Conservation (phyloP, 2,113 vertebrate genomes). For the Mormoops blainvillei region DNA sequence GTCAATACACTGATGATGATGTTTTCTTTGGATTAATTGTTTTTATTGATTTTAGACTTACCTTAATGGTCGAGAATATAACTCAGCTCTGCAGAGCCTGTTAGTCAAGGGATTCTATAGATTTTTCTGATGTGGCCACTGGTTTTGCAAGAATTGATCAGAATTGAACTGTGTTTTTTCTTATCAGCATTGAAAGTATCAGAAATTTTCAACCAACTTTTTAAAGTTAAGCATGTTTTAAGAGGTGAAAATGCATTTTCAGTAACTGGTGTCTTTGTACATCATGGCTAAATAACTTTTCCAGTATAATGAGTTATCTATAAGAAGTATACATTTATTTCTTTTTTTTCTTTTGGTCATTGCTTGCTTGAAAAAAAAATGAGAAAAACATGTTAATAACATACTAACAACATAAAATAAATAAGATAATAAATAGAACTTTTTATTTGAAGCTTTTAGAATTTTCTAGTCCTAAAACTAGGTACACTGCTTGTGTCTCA, state of each 20-base stretch:
- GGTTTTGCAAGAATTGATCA: slow-evolving; percentile 43
- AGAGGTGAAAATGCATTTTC: slow-evolving; percentile 40
- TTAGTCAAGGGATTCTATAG: slow-evolving; percentile 33
- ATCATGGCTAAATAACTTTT: slow-evolving; percentile 23
- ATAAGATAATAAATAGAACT: not conserved
- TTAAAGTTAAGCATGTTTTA: slow-evolving; percentile 36
- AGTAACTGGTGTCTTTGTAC: not conserved
- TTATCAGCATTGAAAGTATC: slow-evolving; percentile 9
- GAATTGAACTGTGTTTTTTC: slow-evolving; percentile 20
- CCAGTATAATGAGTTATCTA: not conserved
- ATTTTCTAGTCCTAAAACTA: not conserved
- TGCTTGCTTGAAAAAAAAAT: slow-evolving; percentile 2
- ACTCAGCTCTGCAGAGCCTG: not conserved
- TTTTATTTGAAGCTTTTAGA: not conserved
- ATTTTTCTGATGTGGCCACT: slow-evolving; percentile 28
- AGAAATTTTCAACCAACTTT: slow-evolving; percentile 28
- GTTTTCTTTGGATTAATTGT: slow-evolving; percentile 50
- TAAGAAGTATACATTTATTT: not conserved
- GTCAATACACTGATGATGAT: slow-evolving; percentile 29
- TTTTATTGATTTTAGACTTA: slow-evolving; percentile 56
- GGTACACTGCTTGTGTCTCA: not conserved
- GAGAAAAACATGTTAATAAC: slow-evolving; percentile 1
- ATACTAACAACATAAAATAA: not conserved
- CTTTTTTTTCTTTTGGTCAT: not conserved
- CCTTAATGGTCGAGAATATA: slow-evolving; percentile 47